These are phyloP conservation scores for Novumbra hubbsi DNA, from an alignment of 2,797 vertebrate species.

Conservation along the genomic window DNA sequence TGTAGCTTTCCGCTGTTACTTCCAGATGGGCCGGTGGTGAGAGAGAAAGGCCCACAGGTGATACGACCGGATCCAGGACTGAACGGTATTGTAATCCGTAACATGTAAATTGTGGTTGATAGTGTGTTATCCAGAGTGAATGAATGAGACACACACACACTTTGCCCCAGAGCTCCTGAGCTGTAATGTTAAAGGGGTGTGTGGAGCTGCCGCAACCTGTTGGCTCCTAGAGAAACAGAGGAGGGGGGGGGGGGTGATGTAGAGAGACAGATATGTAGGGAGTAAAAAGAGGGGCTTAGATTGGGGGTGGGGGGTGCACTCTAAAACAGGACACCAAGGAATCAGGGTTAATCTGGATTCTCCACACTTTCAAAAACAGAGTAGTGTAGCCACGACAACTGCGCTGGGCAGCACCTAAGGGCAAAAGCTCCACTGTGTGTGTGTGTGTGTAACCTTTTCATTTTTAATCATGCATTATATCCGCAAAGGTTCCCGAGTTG, in stretches of 20 bases:
- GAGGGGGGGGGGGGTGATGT: conserved; percentile 4
- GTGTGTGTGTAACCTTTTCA: background rate
- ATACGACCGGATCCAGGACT: conserved; percentile 29
- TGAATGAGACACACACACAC: conserved; percentile 62
- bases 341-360: background rate
- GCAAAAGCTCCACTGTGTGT: background rate
- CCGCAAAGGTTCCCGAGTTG: background rate
- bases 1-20: conserved; percentile 19
- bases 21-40: conserved; percentile 14
- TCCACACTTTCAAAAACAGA: background rate
- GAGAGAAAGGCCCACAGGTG: conserved; percentile 15
- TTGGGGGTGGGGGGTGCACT: background rate
- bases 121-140: conserved; percentile 23
- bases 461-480: background rate
- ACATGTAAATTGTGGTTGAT: background rate
- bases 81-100: conserved; percentile 39
- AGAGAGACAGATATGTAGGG: conserved; percentile 4
- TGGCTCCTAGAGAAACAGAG: conserved; percentile 36
- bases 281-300: background rate
- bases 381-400: background rate
- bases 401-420: background rate
- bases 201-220: conserved; percentile 65
- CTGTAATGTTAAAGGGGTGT: conserved; percentile 45
- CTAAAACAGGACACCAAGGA: background rate
- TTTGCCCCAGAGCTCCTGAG: conserved; percentile 30